These are phyloP conservation scores for Gibbula magus DNA, from an alignment of 2,888 invertebrate species.

Conservation along the genomic window DNA sequence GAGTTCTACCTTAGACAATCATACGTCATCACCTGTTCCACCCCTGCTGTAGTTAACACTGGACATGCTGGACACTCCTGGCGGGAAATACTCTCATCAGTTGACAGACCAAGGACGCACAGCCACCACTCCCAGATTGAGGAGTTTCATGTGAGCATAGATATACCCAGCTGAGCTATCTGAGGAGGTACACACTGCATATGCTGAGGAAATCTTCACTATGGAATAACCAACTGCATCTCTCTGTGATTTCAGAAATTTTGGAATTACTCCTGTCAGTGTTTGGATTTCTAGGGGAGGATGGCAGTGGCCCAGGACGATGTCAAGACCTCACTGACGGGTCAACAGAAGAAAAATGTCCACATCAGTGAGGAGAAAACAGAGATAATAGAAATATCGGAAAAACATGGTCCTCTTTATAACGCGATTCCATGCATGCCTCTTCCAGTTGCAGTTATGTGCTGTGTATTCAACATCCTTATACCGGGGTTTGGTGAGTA, in stretches of 20 bases:
- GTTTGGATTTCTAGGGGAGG: neutral
- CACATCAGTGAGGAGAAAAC: slow-evolving; percentile 51
- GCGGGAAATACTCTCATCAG: too few relatives aligned
- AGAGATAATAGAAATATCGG: slow-evolving; percentile 67
- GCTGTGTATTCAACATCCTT: slow-evolving; percentile 71
- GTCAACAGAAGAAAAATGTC: slow-evolving; percentile 11
- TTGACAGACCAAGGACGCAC: too few relatives aligned
- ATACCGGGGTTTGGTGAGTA: slow-evolving; percentile 73
- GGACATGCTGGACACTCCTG: too few relatives aligned
- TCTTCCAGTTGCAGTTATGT: slow-evolving; percentile 73
- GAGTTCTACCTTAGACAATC: too few relatives aligned
- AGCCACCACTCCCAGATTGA: too few relatives aligned
- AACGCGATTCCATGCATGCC: slow-evolving; percentile 77
- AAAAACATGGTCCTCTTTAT: slow-evolving; percentile 80
- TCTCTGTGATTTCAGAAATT: neutral
- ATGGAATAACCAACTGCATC: neutral
- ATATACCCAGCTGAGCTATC: too few relatives aligned
- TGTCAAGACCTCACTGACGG: slow-evolving; percentile 6
- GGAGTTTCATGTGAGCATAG: too few relatives aligned
- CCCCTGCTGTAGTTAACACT: too few relatives aligned
- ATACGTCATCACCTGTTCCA: too few relatives aligned
- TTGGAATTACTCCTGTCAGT: neutral
- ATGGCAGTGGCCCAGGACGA: slow-evolving; percentile 12
- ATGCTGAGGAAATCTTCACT: too few relatives aligned
- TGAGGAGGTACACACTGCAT: too few relatives aligned